Percentiles rank a stretch among this genome's conserved stretches.
Evolutionary conservation across 2,888 invertebrate species (phyloP).

Genomic region (Acrobasis suavella): DNA sequence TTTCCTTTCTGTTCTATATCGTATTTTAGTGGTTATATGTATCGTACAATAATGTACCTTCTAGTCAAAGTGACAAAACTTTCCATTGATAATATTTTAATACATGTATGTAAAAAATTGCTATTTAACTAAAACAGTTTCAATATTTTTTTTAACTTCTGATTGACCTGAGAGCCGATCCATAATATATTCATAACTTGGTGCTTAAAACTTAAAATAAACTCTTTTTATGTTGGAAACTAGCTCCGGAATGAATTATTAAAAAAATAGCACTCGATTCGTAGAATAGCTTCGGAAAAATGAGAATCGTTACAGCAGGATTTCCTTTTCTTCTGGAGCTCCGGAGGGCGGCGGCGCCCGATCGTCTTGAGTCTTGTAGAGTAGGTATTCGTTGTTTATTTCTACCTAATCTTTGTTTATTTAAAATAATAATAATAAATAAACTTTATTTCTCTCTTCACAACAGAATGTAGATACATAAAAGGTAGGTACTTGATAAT

Average conservation of each 20-base stretch:
- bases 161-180: background rate
- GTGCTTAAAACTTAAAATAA: background rate
- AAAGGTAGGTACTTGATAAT: too few relatives aligned
- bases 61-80: too few relatives aligned
- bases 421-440: too few relatives aligned
- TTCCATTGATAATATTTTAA: too few relatives aligned
- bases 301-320: constrained; percentile 2
- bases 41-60: too few relatives aligned
- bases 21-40: too few relatives aligned
- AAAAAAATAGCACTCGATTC: constrained; percentile 1
- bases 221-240: background rate
- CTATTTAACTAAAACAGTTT: background rate
- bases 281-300: background rate
- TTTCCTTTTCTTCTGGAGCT: background rate
- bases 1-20: too few relatives aligned
- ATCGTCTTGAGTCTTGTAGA: background rate
- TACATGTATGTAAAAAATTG: background rate
- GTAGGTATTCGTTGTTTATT: too few relatives aligned
- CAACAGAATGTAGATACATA: too few relatives aligned
- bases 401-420: too few relatives aligned
- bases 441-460: too few relatives aligned
- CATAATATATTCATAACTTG: background rate
- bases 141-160: background rate
- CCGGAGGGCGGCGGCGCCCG: background rate
- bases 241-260: background rate